Evolutionary conservation across 1,140 invertebrate genomes (phyloP), one percentile per base, ranked within the genome.

Genomic region (Ladona fulva): DNA sequence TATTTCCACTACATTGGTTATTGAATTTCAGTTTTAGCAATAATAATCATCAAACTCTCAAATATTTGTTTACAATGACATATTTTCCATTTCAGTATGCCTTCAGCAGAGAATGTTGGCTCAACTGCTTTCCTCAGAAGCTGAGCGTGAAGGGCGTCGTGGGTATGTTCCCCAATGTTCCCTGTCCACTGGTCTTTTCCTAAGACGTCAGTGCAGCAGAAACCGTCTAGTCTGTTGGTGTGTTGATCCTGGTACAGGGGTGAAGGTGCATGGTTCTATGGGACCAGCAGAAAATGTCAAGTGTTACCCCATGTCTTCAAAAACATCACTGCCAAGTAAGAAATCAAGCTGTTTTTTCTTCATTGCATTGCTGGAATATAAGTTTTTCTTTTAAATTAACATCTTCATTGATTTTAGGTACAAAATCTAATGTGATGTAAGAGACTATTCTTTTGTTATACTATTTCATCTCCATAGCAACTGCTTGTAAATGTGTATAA

Each of bases 171-270:
- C 94, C 0, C 93, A 95, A 81, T 95, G 94, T 81, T 88, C 85
- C 24, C 86, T 87, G 24, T 86, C 83, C 85, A 42, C 80, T 82
- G 93, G 94, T 0, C 87, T 89, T 25, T 95, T 93, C 82, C 85
- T 90, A 25, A 85, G 90, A 0, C 88, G 86, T 76, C 94, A 95
- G 80, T 95, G 94, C 82, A 94, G 93, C 0, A 87, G 92, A 74
- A 95, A 95, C 83, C 92, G 92, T 22, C 83, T 94, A 0, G 92
- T 95, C 79, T 95, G 94, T 83, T 95, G 94, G 94, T 95, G 94
- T 82, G 94, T 95, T 0, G 92, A 94, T 82, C 84, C 84, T 0
- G 81, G 87, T 25, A 87, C 89, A 12, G 94, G 94, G 0, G 89
- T 91, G 81, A 94, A 95, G 83, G 85, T 93, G 24, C 88, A 89